Percentiles rank a stretch among this genome's conserved stretches.
Evolutionary conservation across 2,797 vertebrate species (phyloP).

Genomic region (Brachymystax lenok): DNA sequence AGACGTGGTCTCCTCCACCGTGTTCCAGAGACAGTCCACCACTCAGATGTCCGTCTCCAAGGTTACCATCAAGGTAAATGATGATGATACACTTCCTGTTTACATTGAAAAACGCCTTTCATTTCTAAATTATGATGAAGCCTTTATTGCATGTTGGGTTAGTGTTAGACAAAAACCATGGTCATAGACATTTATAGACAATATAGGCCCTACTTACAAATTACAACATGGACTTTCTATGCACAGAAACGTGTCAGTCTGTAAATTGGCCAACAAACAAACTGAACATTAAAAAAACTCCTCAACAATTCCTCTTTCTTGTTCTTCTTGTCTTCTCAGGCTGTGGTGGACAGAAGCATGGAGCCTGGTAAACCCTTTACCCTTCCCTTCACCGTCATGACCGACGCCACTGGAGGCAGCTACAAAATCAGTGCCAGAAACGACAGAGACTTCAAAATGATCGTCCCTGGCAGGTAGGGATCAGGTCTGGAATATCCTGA

Average conservation of each 20-base stretch:
- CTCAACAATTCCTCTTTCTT: neutral
- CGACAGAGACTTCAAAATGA: slow-evolving; percentile 60
- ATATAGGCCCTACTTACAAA: neutral
- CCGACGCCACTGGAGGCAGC: slow-evolving; percentile 50
- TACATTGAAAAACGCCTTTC: neutral
- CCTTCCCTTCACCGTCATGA: slow-evolving; percentile 65
- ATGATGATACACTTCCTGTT: neutral
- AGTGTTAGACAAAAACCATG: neutral
- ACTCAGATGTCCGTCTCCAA: slow-evolving; percentile 51
- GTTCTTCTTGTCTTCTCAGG: slow-evolving; percentile 42
- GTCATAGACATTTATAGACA: too few species aligned
- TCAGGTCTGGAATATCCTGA: neutral
- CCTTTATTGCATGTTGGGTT: neutral
- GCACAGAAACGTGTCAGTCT: neutral
- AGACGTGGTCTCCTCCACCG: slow-evolving; percentile 45
- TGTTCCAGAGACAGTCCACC: slow-evolving; percentile 71
- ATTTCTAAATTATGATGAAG: neutral
- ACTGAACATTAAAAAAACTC: too few species aligned
- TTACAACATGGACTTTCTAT: neutral
- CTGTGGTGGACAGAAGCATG: slow-evolving; percentile 53
- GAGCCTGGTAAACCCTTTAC: slow-evolving; percentile 62
- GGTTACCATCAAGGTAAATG: slow-evolving; percentile 66
- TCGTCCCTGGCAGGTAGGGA: slow-evolving; percentile 31
- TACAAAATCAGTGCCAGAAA: slow-evolving; percentile 47
- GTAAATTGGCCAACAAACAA: neutral